Evolutionary conservation across 2,888 invertebrate genomes (phyloP), one percentile per base, ranked within the genome.

Genomic region (Cheilosia soror): DNA sequence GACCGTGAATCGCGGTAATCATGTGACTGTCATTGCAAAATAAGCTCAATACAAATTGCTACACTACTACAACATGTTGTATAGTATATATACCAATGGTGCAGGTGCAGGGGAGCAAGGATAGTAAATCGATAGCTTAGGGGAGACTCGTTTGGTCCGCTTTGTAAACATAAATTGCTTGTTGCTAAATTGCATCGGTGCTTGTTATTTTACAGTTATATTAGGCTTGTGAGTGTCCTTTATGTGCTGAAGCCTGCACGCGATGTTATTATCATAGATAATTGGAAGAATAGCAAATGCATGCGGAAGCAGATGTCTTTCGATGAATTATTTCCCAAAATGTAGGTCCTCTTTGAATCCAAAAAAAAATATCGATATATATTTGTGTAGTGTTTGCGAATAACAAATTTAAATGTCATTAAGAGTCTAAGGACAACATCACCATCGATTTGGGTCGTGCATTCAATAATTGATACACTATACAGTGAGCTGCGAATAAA

Each of bases 1-100:
- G 72, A 66, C 79, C 79, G 44, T 79, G 79, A 79, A 73, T 73
- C 27, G 53, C 53, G 49, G 51, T 65, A 65, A 58, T 65, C 72
- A 72, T 63, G 65, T 79, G 73, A 66, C 51, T 79, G 79, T 72
- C 79, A 47, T 47, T 47, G 47, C 20, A 1, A 15, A 47, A 47
- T 47, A 47, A 72, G 60, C 60, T 60, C 51, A 40, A 25, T 40
- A 62, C 62, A 72, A 62, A 47, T 47, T 47, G 47, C 47, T 3
- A 11, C 37, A 37, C 37, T 11, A 27, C 37, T 57, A 11, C 40
- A 27, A 27, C 44, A 20, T 20, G 20, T 20, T 20, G 20, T 20
- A 20, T 20, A 20, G 2, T 20, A 20, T 7, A 31, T 33, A 9
- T 3, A 47, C 15, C n/a, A n/a, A n/a, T n/a, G n/a, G n/a, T n/a